Base-by-base conservation (phyloP, 2,888 invertebrate genomes). In the Lochmaea crataegi region DNA sequence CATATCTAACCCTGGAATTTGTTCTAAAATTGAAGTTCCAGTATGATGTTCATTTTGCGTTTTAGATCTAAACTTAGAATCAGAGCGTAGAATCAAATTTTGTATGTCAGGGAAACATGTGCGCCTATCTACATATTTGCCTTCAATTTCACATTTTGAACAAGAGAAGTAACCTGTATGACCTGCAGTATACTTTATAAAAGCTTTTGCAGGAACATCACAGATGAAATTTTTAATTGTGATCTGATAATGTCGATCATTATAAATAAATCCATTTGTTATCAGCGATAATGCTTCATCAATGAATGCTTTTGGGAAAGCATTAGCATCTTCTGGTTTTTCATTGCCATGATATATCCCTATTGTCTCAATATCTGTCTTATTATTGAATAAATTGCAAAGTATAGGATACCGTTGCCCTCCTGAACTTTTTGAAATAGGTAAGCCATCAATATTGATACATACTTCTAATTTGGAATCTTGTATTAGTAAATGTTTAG, bases 391-490 rank as follows among this genome's bases (percentile, higher is more conserved):
- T 56, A 77, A 32, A 56, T 66, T n/a, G n/a, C n/a, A n/a, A n/a
- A n/a, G n/a, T 66, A 80, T 80, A 61, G 78, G 78, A 75, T 79
- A 80, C 7, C 76, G 73, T 26, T 76, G 76, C 61, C 73, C 71
- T 48, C 48, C 48, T 48, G 48, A 48, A 48, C 48, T 48, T 48
- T 48, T 48, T 48, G 48, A 48, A 48, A 48, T 48, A 14, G 42
- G 42, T 42, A 3, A 42, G 1, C 42, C 42, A 42, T 42, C 42
- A 42, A 42, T 42, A 42, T 42, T 48, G 48, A 48, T 48, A 48
- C 48, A 48, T 48, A 48, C 48, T 48, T 48, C 48, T 14, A 48
- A 14, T 48, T 48, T 48, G 48, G 14, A 48, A 48, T 48, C 48
- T 11, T 48, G 48, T 48, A 48, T n/a, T n/a, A n/a, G n/a, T n/a